phyloP scores from a whole-genome alignment of 2,888 invertebrate genomes.

The Acleris holmiana region DNA sequence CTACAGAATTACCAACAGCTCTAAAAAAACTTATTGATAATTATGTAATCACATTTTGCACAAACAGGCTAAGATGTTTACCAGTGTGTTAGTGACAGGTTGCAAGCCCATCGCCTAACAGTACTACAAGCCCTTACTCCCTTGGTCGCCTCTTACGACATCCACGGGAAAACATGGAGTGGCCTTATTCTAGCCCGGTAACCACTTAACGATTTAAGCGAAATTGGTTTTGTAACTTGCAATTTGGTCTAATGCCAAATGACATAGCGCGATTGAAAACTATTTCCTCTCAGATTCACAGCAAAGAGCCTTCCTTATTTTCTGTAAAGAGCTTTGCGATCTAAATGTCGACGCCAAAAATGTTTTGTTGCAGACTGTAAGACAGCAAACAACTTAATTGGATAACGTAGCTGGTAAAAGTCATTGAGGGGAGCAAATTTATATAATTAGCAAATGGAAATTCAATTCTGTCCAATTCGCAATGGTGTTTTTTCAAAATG shows the following conservation, averaged over 20 bases:
- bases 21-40: no score
- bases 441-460: conserved; percentile 25
- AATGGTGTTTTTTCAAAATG: conserved; percentile 10
- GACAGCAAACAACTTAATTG: conserved; percentile 34
- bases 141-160: no score
- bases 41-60: no score
- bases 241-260: conserved; percentile 59
- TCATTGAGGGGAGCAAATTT: conserved; percentile 15
- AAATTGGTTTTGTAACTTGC: conserved; percentile 44
- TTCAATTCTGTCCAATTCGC: conserved; percentile 14
- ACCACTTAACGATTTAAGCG: conserved; percentile 44
- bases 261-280: conserved; percentile 52
- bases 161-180: no score
- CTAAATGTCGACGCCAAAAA: conserved; percentile 23
- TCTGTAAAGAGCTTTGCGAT: conserved; percentile 34
- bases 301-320: conserved; percentile 34
- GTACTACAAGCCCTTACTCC: no score
- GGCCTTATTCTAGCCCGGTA: no score
- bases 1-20: no score
- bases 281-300: conserved; percentile 40
- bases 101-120: no score
- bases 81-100: no score
- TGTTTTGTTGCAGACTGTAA: conserved; percentile 25
- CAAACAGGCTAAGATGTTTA: no score
- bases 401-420: conserved; percentile 19